Base-by-base conservation (phyloP, 2,888 invertebrate genomes). In the Tubulanus polymorphus region DNA sequence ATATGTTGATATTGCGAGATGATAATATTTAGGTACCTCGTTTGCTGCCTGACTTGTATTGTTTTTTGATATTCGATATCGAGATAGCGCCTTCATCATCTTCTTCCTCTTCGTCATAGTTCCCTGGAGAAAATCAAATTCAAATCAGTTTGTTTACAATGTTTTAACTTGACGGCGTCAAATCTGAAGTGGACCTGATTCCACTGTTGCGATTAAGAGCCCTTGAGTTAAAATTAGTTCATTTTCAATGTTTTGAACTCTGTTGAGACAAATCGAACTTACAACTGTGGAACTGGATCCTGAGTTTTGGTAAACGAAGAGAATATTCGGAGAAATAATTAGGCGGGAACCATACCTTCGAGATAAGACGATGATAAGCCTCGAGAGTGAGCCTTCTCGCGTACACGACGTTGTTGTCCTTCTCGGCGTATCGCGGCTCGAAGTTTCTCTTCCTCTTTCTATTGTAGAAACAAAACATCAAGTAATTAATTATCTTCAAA, bases 371-470 rank as follows among this genome's bases (percentile, higher is more conserved):
- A 74, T 37, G 81, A 81, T 18, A 85, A 70, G 1, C 82, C 81
- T 52, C 81, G 74, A 2, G 80, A 76, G 54, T 72, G 69, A 1
- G 72, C 69, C 46, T 79, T 74, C 70, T 86, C 85, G 56, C 82
- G 78, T 48, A 75, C 81, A 61, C 84, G 76, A 64, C 85, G 81
- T 62, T 85, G 83, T 66, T 85, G 85, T 57, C 81, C 84, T 71
- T 87, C 87, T 28, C 85, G 80, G 12, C 91, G 86, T 82, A 91
- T 88, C 0, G 93, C 89, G 52, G 95, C 93, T 41, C 92, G 85
- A 10, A 99, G 80, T 74, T 91, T 89, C 81, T 97, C 96, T 79
- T 99, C 97, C 74, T 97, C 99, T 87, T 94, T 94, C 87, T 91
- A 71, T 25, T 58, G 23, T 37, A 45, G 41, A 8, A 49, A 41